A percentile compares a stretch with the other conserved stretches of the same genome.
These are phyloP conservation scores for Odontocerum albicorne DNA, from an alignment of 2,888 invertebrate genomes.

Conservation along the genomic window DNA sequence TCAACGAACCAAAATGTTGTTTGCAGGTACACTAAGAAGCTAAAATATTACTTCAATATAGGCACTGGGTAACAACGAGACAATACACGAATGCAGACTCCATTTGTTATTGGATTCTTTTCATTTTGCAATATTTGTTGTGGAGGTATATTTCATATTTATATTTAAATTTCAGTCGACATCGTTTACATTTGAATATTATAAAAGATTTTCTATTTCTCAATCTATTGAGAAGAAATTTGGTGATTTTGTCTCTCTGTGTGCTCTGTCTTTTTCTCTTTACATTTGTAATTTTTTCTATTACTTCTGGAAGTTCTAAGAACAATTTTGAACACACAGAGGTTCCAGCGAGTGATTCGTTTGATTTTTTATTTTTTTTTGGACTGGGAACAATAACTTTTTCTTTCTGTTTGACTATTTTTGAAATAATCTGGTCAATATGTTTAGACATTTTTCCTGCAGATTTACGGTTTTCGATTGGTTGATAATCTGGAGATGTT, in stretches of 20 bases:
- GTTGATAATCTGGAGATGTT: neutral
- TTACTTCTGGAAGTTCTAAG: conserved; percentile 4
- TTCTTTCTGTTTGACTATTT: conserved; percentile 22
- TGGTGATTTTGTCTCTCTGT: neutral
- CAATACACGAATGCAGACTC: conserved; percentile 20
- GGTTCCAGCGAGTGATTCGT: neutral
- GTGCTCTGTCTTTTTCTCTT: neutral
- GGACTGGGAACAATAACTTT: neutral
- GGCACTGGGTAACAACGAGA: conserved; percentile 34
- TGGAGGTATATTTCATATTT: conserved; percentile 31
- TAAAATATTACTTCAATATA: conserved; percentile 29
- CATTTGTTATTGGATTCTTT: conserved; percentile 14
- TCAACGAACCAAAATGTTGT: neutral
- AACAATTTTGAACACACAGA: neutral
- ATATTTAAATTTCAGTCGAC: conserved; percentile 30
- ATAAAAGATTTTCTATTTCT: conserved; percentile 20
- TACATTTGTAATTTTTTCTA: conserved; percentile 1
- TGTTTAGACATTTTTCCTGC: conserved; percentile 7
- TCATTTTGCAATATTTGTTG: conserved; percentile 29
- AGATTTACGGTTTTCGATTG: neutral
- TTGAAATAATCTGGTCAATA: conserved; percentile 27
- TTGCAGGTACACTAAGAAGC: conserved; percentile 33
- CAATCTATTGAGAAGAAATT: conserved; percentile 25
- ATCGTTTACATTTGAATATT: conserved; percentile 33
- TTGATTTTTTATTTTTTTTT: neutral